Evolutionary conservation across 2,888 invertebrate species (phyloP).

Genomic region (Ornithoptera alexandrae): DNA sequence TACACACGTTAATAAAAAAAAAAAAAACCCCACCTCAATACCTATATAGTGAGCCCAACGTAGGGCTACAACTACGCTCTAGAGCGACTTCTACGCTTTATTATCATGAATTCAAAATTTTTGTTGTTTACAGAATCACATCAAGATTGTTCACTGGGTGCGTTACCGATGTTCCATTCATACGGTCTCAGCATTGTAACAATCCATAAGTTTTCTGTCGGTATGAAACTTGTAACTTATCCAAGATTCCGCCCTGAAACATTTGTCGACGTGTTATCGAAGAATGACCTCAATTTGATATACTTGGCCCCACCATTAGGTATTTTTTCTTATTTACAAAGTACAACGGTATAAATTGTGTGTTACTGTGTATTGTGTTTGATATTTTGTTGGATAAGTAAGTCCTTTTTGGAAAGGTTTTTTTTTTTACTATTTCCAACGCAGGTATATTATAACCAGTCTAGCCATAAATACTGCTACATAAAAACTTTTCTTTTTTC

Average conservation of each 20-base stretch:
- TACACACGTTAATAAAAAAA: too few species aligned
- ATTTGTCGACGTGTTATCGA: constrained; percentile 58
- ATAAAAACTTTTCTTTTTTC: too few species aligned
- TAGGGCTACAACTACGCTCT: too few species aligned
- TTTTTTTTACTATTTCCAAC: too few species aligned
- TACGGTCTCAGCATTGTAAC: constrained; percentile 83
- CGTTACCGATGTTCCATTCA: constrained; percentile 89
- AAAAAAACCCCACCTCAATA: too few species aligned
- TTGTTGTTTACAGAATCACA: constrained; percentile 52
- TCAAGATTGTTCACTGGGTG: constrained; percentile 81
- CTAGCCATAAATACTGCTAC: too few species aligned
- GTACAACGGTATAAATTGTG: too few species aligned
- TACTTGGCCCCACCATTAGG: constrained; percentile 89
- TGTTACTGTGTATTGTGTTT: too few species aligned
- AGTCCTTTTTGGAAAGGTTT: too few species aligned
- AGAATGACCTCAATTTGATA: constrained; percentile 80
- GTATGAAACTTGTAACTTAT: constrained; percentile 82
- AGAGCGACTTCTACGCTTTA: background rate
- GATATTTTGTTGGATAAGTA: background rate
- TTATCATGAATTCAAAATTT: background rate
- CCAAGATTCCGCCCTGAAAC: constrained; percentile 85
- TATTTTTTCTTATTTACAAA: constrained; percentile 44
- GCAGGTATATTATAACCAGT: background rate
- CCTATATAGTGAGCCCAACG: too few species aligned
- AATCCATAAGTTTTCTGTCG: constrained; percentile 78